Base-by-base conservation (phyloP, 2,888 invertebrate genomes). In the Aproaerema taeniolella region DNA sequence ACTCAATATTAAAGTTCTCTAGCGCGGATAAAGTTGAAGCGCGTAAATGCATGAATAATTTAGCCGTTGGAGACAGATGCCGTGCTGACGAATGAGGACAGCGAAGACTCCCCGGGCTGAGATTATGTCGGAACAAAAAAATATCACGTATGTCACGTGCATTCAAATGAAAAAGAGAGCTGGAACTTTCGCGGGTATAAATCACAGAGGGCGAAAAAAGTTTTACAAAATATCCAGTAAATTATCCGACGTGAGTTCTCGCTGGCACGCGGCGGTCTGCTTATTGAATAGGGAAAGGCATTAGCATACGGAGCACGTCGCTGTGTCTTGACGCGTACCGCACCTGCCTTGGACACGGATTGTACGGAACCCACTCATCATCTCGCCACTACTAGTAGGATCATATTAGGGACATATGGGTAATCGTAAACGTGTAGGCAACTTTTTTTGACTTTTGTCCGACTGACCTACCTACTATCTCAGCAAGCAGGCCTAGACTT, bases 151-250 rank as follows among this genome's bases (percentile, higher is more conserved):
- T 82, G 81, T 82, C 83, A 85, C 83, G 83, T 77, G 85, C 80
- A 82, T 85, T 81, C 81, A 86, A 85, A 86, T 85, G 83, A 82
- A 85, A 83, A 85, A 81, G 79, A 80, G 81, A 79, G 78, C 80
- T 81, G 64, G 76, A 81, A 86, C 82, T 85, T 86, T 82, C 74
- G 74, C 78, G 81, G 76, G 75, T 78, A 86, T 86, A 86, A 86
- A 86, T 86, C 85, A 85, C 85, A 74, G 82, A 80, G 72, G 81
- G 78, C 75, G 80, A 83, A 85, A 85, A 85, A 85, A 86, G 74
- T 86, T 85, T 82, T 82, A 85, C 86, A 85, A 85, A 85, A 85
- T 86, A 85, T 82, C 82, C 82, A 85, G 86, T 83, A 85, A 85
- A 86, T 85, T 86, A 85, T 85, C 83, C 81, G 82, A 83, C 85